Percentiles rank a stretch among this genome's conserved stretches.
Conservation (phyloP, 2,888 invertebrate genomes). For the Spicauda simplicius region DNA sequence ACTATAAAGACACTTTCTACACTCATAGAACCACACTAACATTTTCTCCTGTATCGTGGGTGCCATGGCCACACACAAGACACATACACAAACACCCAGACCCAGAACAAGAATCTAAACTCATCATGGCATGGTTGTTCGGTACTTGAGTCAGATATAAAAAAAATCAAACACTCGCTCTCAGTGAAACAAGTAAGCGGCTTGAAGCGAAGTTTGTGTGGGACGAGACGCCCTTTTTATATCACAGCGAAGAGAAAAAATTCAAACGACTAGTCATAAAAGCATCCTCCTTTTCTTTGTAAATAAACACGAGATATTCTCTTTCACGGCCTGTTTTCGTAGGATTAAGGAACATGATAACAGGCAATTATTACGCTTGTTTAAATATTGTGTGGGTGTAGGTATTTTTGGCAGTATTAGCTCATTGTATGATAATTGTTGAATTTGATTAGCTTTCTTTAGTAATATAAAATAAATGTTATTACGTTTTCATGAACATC, state of each 20-base stretch:
- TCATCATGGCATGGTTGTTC: too few species aligned
- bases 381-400: slow-evolving; percentile 12
- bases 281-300: slow-evolving; percentile 23
- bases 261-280: slow-evolving; percentile 32
- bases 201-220: slow-evolving; percentile 13
- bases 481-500: background rate
- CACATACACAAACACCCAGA: too few species aligned
- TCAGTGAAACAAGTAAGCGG: background rate
- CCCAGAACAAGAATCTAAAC: too few species aligned
- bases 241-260: slow-evolving; percentile 23
- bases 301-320: slow-evolving; percentile 28
- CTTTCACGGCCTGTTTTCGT: slow-evolving; percentile 23
- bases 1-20: too few species aligned
- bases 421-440: background rate
- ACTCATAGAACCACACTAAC: too few species aligned
- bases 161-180: background rate
- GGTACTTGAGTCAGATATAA: too few species aligned
- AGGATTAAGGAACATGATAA: slow-evolving; percentile 28
- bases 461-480: background rate
- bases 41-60: too few species aligned
- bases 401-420: background rate
- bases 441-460: slow-evolving; percentile 4
- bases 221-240: slow-evolving; percentile 16
- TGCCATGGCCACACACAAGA: too few species aligned
- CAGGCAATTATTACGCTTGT: slow-evolving; percentile 25